Evolutionary conservation across 2,888 invertebrate genomes (phyloP).

Genomic region (Rugalucina vietnamica): DNA sequence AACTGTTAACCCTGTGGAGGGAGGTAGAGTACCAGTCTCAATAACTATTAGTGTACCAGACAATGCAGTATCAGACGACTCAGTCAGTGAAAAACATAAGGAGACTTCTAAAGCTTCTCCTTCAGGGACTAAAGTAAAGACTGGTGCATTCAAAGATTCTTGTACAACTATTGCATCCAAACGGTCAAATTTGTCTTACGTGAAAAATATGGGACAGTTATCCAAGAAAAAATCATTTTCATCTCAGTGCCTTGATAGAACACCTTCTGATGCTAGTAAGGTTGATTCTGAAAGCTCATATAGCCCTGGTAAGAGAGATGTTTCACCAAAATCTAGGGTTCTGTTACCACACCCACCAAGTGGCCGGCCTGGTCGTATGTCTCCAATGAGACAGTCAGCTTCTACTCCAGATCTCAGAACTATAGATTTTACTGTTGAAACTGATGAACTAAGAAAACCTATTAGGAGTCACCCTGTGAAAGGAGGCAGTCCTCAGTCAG

Average conservation of each 20-base stretch:
- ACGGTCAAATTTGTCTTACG: conserved; percentile 28
- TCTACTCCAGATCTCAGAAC: conserved; percentile 60
- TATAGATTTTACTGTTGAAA: conserved; percentile 46
- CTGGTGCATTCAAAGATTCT: conserved; percentile 7
- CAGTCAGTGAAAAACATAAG: neutral
- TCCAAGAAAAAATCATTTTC: conserved; percentile 59
- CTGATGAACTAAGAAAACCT: conserved; percentile 55
- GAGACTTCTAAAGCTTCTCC: conserved; percentile 12
- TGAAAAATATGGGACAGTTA: conserved; percentile 53
- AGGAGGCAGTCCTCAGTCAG: conserved; percentile 56
- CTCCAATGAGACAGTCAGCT: conserved; percentile 51
- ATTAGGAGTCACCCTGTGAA: conserved; percentile 50
- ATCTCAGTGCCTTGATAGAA: conserved; percentile 57
- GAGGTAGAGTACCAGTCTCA: neutral
- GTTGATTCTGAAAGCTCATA: conserved; percentile 16
- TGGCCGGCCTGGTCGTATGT: conserved; percentile 50
- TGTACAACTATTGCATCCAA: conserved; percentile 24
- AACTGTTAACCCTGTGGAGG: neutral
- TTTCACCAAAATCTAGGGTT: conserved; percentile 40
- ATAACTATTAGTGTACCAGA: conserved; percentile 15
- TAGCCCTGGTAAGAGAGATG: conserved; percentile 22
- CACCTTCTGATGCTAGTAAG: conserved; percentile 15
- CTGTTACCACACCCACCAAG: conserved; percentile 58
- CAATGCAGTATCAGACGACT: neutral
- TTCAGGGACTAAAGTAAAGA: conserved; percentile 23